These are phyloP conservation scores for Ammodytes dubius DNA, from an alignment of 2,113 vertebrate genomes.

Conservation along the genomic window DNA sequence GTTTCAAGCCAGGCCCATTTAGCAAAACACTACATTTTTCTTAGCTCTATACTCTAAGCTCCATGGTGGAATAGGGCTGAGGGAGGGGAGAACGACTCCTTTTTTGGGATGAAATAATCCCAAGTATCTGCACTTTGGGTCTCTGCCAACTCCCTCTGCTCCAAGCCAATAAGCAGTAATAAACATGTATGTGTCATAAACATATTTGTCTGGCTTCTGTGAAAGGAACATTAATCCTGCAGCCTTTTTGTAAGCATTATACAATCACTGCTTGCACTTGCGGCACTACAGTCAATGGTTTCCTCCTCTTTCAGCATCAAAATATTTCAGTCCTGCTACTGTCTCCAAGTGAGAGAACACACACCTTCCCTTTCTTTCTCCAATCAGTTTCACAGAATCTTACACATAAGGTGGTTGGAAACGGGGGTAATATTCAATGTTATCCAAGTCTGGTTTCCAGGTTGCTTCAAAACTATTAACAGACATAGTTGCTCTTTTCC, in stretches of 20 bases:
- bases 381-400: neutral
- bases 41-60: neutral
- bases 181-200: neutral
- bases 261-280: neutral
- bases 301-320: neutral
- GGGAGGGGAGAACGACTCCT: conserved; percentile 5
- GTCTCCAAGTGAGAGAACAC: neutral
- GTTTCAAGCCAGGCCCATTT: neutral
- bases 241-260: neutral
- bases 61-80: neutral
- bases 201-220: neutral
- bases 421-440: neutral
- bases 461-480: neutral
- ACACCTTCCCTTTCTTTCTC: neutral
- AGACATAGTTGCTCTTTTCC: neutral
- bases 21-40: neutral
- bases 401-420: neutral
- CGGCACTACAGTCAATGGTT: neutral
- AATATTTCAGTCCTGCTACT: neutral
- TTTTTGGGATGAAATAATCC: conserved; percentile 3
- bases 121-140: conserved; percentile 1
- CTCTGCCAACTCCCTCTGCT: neutral
- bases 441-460: neutral
- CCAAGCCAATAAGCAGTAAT: neutral
- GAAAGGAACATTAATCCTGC: neutral